These are phyloP conservation scores for Polyommatus iphigenia DNA, from an alignment of 2,888 invertebrate species.

Conservation along the genomic window DNA sequence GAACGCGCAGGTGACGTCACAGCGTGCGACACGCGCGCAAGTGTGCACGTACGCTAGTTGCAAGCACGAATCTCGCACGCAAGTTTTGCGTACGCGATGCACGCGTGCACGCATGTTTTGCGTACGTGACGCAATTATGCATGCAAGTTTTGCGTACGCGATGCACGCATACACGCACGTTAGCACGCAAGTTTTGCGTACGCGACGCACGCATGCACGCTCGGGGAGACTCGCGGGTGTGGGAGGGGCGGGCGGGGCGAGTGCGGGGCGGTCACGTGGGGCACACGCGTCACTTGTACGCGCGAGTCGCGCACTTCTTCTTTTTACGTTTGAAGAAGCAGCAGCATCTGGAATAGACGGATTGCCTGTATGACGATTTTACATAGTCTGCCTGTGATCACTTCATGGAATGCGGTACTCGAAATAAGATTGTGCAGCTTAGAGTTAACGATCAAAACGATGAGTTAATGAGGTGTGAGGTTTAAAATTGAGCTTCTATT, in stretches of 20 bases:
- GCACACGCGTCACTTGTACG: slow-evolving; percentile 91
- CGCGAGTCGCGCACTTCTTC: slow-evolving; percentile 94
- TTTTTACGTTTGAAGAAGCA: slow-evolving; percentile 99
- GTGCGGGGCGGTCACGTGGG: slow-evolving; percentile 51
- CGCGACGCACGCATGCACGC: neutral
- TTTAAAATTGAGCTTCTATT: neutral
- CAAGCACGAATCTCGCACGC: neutral
- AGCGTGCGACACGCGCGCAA: neutral
- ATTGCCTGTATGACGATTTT: slow-evolving; percentile 79
- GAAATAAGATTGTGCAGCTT: neutral
- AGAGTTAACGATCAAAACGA: neutral
- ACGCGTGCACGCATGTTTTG: neutral
- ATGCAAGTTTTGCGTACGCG: neutral
- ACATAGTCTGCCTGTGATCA: slow-evolving; percentile 73
- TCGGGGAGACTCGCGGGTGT: neutral
- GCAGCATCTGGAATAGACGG: slow-evolving; percentile 92
- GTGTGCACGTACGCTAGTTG: neutral
- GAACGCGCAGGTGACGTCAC: slow-evolving; percentile 10
- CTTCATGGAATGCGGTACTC: slow-evolving; percentile 37
- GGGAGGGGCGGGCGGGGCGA: slow-evolving; percentile 42
- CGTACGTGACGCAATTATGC: neutral
- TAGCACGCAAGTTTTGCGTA: neutral
- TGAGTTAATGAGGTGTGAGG: neutral
- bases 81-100: neutral
- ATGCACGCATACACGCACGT: neutral